Base-by-base conservation (phyloP, 2,113 vertebrate species). In the Erythrocebus patas region DNA sequence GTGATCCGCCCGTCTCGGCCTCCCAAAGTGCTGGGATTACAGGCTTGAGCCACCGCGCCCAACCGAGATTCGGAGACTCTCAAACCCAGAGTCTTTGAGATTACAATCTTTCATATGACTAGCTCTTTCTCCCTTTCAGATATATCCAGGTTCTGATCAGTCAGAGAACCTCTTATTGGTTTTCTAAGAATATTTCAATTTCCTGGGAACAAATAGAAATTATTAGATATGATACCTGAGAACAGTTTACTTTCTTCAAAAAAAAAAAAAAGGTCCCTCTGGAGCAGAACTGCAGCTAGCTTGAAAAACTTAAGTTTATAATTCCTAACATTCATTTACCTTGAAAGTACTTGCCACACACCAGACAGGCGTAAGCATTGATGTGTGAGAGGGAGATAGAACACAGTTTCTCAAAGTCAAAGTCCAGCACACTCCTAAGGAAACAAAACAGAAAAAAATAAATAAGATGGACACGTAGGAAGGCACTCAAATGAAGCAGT, bases 281-380 rank as follows among this genome's bases (percentile, higher is more conserved):
- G 10, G 27, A 68, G 38, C 4, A 94, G 16, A 95, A 3, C 40
- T 72, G 4, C n/a, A n/a, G n/a, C 25, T 25, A 59, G 8, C 40
- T 17, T 83, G 81, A 32, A 85, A 84, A 89, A 92, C 6, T 35
- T 30, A 27, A n/a, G 30, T 64, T 64, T 68, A 52, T 35, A 57
- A 84, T 22, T 16, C 10, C 8, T 8, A 68, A 72, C 8, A 40
- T 45, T 61, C 85, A 96, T 81, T 98, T 98, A 99, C 99, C 99
- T 98, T 99, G 99, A 96, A 99, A 99, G 97, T 99, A 99, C 95
- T 99, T 99, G 57, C 99, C 99, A 52, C 99, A 99, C 94, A 99
- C 99, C 1, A 99, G 99, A 88, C 99, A 99, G 80, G 99, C 99
- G 0, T 99, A 99, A 1, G 99, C 99, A 0, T 99, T 99, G 95